Base-by-base conservation (phyloP, 2,888 invertebrate genomes). In the Luperina testacea region DNA sequence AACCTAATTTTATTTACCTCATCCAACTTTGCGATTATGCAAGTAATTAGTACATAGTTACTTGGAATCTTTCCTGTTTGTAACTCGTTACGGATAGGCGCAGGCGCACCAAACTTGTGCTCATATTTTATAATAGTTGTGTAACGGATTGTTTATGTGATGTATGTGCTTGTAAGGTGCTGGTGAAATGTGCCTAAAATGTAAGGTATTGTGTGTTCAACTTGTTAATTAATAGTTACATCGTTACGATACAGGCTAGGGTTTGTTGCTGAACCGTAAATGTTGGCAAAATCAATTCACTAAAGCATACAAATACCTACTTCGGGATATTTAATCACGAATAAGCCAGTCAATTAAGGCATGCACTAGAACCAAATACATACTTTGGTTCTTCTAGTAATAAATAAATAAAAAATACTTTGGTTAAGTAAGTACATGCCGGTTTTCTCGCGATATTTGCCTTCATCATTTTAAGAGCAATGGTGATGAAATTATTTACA, bases 31-130 rank as follows among this genome's bases (percentile, higher is more conserved):
- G n/a, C 13, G 73, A 76, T 87, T 85, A 84, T 69, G 74, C 63
- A 77, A 84, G 38, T 74, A 75, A 83, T 74, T 84, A 84, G 59
- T 65, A 48, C 77, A 48, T n/a, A 59, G 38, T 78, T n/a, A 70
- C 63, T 57, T 13, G n/a, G 59, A 45, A 69, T 59, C 68, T 85
- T 85, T 85, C 84, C 84, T 85, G 84, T 87, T 85, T 84, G 76
- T 72, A 59, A 42, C 32, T 13, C 38, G 65, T 57, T 70, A 63
- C 68, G 51, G 38, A 72, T 42, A 72, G 32, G 32, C 24, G 57
- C 53, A 65, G 15, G 57, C 61, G 24, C 27, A 68, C 51, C 83
- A 32, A 75, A 87, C 45, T 65, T 75, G 64, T 48, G 73, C 73
- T 74, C 72, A 68, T 83, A 72, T 75, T 87, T 74, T 67, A 75